phyloP scores from a whole-genome alignment of 2,888 invertebrate genomes.

The Eudasyphora cyanicolor region DNA sequence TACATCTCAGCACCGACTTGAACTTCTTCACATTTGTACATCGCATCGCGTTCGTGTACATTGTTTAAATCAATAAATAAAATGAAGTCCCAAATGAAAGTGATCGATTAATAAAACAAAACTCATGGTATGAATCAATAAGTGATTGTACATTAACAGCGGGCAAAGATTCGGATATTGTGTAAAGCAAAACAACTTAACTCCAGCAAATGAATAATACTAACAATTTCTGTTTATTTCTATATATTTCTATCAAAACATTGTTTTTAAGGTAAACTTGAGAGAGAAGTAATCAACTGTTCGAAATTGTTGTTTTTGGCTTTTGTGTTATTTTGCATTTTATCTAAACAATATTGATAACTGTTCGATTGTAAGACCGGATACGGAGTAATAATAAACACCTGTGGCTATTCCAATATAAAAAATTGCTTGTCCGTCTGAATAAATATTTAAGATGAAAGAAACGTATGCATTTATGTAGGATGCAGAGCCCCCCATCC shows the following conservation, averaged over 20 bases:
- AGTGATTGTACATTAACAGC: background rate
- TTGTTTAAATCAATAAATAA: conserved; percentile 43
- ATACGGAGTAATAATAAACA: conserved; percentile 2
- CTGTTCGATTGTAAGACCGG: background rate
- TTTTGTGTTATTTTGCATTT: background rate
- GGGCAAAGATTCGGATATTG: background rate
- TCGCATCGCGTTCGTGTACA: background rate
- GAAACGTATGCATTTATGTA: background rate
- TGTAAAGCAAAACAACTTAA: background rate
- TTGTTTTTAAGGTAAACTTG: too few species aligned
- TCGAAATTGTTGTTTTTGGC: background rate
- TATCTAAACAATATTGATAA: background rate
- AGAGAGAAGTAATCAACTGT: background rate
- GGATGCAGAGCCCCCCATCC: background rate
- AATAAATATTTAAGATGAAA: background rate
- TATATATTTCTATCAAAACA: background rate
- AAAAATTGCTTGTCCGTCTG: background rate
- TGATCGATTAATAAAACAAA: conserved; percentile 58
- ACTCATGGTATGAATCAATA: conserved; percentile 14
- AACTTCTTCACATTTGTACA: background rate
- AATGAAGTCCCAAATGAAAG: conserved; percentile 48
- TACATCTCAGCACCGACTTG: background rate
- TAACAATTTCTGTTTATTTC: background rate
- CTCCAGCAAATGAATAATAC: background rate
- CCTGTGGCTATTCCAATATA: conserved; percentile 11